These are phyloP conservation scores for Sebastes vulpes DNA, from an alignment of 2,797 vertebrate species.

Conservation along the genomic window DNA sequence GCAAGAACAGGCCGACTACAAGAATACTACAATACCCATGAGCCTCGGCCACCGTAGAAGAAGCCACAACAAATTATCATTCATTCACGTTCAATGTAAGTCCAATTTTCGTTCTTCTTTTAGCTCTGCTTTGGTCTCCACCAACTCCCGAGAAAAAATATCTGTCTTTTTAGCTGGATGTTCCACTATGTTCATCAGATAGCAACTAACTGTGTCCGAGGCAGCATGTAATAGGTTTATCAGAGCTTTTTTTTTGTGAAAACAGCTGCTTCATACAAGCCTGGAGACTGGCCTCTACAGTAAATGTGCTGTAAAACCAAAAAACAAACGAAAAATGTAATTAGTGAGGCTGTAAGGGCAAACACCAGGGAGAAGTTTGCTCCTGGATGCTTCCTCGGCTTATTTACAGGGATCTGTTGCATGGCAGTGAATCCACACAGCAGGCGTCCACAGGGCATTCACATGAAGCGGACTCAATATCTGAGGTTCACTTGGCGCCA, in stretches of 20 bases:
- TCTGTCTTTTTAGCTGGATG: neutral
- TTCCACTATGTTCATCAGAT: neutral
- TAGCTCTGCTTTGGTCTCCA: neutral
- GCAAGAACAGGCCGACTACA: neutral
- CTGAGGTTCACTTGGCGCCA: conserved; percentile 57
- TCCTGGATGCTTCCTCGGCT: conserved; percentile 11
- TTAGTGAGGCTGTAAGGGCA: neutral
- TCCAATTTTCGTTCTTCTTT: neutral
- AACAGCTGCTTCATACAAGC: neutral
- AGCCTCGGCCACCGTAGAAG: neutral
- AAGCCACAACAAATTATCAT: neutral
- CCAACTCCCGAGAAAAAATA: neutral
- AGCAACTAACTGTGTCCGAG: neutral
- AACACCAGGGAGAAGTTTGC: neutral
- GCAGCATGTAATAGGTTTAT: neutral
- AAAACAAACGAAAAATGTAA: neutral
- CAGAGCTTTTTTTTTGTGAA: neutral
- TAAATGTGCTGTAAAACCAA: neutral
- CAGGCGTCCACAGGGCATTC: conserved; percentile 40
- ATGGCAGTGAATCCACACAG: conserved; percentile 20
- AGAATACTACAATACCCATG: neutral
- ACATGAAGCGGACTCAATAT: conserved; percentile 51
- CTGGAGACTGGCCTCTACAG: neutral
- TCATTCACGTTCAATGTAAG: neutral
- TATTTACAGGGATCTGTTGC: conserved; percentile 55